Base-by-base conservation (phyloP, 1,140 invertebrate species). In the Papilio polytes region DNA sequence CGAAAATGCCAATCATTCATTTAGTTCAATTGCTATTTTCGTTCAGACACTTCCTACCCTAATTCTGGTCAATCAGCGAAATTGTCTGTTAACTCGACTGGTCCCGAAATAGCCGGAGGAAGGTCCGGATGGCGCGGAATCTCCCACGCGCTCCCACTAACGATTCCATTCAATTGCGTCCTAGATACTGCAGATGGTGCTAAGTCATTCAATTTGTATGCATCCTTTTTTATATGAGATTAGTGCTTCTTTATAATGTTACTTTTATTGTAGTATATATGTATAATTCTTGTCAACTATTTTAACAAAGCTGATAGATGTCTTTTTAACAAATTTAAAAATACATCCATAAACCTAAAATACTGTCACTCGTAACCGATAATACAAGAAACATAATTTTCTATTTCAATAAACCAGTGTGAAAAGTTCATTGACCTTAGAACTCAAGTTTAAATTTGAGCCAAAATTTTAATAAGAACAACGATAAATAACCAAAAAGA, bases 91-190 rank as follows among this genome's bases (percentile, higher is more conserved):
- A 83, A 81, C 77, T 88, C 88, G 88, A 13, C n/a, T 74, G n/a
- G 74, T 83, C 83, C 87, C 82, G 85, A 87, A 89, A 87, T 89
- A 87, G 81, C 73, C 2, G 51, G 72, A 87, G 88, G 85, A 88
- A 84, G 82, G 73, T 53, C 81, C 85, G 80, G 80, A 56, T 44
- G 41, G 22, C 4, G 18, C n/a, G 44, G 73, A 20, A n/a, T 82
- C 81, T 81, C 89, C 88, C 86, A 90, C 89, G 83, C 84, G 84
- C 63, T 80, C 74, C 9, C 2, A 20, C 8, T 6, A 74, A 74
- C 44, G 2, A 80, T 56, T 80, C 88, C 36, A 41, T 41, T 41
- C 36, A 91, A 90, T 89, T 89, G 86, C 66, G 56, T 48, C 26
- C 41, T 59, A 70, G 48, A 48, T 73, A 77, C 76, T 4, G 51